phyloP scores from a whole-genome alignment of 2,888 invertebrate species.

The Melanargia galathea region DNA sequence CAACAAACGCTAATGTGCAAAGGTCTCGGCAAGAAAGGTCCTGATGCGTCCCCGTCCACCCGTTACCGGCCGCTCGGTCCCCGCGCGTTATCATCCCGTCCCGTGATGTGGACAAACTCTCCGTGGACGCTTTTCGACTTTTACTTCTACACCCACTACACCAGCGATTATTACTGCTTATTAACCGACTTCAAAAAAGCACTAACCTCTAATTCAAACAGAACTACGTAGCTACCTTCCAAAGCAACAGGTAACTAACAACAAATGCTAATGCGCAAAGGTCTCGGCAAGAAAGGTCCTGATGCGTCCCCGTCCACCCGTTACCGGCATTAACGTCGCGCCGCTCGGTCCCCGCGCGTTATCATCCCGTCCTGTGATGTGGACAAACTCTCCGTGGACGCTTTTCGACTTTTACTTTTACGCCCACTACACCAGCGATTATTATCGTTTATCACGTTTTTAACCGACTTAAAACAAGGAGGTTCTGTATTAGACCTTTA shows the following conservation, averaged over 20 bases:
- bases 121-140: constrained; percentile 39
- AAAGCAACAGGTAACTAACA: constrained; percentile 28
- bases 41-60: constrained; percentile 25
- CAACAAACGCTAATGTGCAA: constrained; percentile 27
- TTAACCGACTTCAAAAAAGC: too few species aligned
- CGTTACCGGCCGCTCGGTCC: constrained; percentile 35
- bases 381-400: constrained; percentile 36
- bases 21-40: constrained; percentile 24
- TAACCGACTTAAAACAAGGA: too few species aligned
- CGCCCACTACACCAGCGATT: constrained; percentile 26
- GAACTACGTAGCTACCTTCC: too few species aligned
- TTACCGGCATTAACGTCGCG: too few species aligned
- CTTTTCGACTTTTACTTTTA: constrained; percentile 35
- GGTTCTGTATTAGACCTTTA: too few species aligned
- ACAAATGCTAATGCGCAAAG: constrained; percentile 28
- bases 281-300: constrained; percentile 23
- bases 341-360: constrained; percentile 37
- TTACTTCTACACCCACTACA: constrained; percentile 22
- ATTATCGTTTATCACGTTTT: constrained; percentile 3
- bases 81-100: constrained; percentile 35
- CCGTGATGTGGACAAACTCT: constrained; percentile 34
- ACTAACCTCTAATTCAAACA: too few species aligned
- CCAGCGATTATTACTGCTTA: constrained; percentile 15
- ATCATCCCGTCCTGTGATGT: constrained; percentile 31
- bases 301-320: constrained; percentile 27